Base-by-base conservation (phyloP, 2,797 vertebrate species). In the Peromyscus melanophrys region DNA sequence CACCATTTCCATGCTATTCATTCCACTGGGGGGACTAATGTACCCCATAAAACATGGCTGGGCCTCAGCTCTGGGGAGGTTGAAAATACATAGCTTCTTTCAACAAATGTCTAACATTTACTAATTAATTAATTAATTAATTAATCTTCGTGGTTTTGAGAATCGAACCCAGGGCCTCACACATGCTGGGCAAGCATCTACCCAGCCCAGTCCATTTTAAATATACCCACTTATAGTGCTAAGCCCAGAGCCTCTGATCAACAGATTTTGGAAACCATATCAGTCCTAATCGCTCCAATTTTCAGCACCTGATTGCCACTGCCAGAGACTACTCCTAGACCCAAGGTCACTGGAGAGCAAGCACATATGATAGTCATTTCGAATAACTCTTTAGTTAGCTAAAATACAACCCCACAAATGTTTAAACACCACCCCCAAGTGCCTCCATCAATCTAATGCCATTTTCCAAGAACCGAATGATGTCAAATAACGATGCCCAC, bases 401-500 rank as follows among this genome's bases (percentile, higher is more conserved):
- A 59, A 63, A 63, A 95, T 69, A 86, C 37, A 19, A 55, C 27
- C 52, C 34, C 37, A 29, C 75, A 89, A 63, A 81, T 19, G 94
- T 52, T 84, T 52, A 86, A 95, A 94, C 29, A 21, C 63, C 57
- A 16, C 6, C 21, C 34, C 43, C 88, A 78, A 27, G 14, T 19
- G 17, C 34, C 37, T 55, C 37, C 57, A 65, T 52, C n/a, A 76
- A 25, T 76, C 37, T 19, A 34, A 57, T 73, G 25, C n/a, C 29
- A 73, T 40, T 57, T 88, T 23, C 75, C 19, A 89, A 91, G 77
- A 84, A 90, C 46, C 8, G 90, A 95, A 78, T 87, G 57, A 69
- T 78, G 92, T 95, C 40, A 92, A 63, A 88, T 82, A 46, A 96
- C 96, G 43, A 89, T 82, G n/a, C 78, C 65, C 61, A 81, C 77